Conservation (phyloP, 2,113 vertebrate genomes). For the Ammodytes marinus region DNA sequence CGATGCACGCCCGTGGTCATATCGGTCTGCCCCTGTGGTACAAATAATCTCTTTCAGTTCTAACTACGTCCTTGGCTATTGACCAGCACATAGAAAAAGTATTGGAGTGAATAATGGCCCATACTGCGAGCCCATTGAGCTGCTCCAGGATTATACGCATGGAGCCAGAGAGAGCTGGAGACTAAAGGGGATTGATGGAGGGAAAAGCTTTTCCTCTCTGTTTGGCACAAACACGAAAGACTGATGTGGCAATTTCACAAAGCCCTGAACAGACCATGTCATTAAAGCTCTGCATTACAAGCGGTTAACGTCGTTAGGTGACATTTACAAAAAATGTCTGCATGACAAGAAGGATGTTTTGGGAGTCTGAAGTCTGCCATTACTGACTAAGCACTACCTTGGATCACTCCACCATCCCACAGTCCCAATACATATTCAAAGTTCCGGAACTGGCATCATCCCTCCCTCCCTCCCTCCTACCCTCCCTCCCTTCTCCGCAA, state of each 20-base stretch:
- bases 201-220: conserved; percentile 40
- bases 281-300: conserved; percentile 37
- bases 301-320: conserved; percentile 40
- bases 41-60: conserved; percentile 63
- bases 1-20: conserved; percentile 30
- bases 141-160: conserved; percentile 57
- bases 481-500: conserved; percentile 1
- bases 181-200: conserved; percentile 40
- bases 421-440: conserved; percentile 27
- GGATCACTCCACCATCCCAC: conserved; percentile 13
- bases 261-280: conserved; percentile 14
- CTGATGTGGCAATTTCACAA: conserved; percentile 54
- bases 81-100: conserved; percentile 62
- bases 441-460: conserved; percentile 25
- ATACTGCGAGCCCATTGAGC: conserved; percentile 57
- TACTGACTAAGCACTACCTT: conserved; percentile 21
- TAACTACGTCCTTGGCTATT: conserved; percentile 47
- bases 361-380: conserved; percentile 38
- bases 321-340: conserved; percentile 36
- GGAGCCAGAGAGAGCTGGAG: conserved; percentile 54
- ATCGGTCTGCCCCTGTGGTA: conserved; percentile 33
- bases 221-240: conserved; percentile 42
- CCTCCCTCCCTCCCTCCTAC: conserved; percentile 23
- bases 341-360: conserved; percentile 4
- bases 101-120: conserved; percentile 70